These are phyloP conservation scores for Colletes latitarsis DNA, from an alignment of 1,140 invertebrate species.

Conservation along the genomic window DNA sequence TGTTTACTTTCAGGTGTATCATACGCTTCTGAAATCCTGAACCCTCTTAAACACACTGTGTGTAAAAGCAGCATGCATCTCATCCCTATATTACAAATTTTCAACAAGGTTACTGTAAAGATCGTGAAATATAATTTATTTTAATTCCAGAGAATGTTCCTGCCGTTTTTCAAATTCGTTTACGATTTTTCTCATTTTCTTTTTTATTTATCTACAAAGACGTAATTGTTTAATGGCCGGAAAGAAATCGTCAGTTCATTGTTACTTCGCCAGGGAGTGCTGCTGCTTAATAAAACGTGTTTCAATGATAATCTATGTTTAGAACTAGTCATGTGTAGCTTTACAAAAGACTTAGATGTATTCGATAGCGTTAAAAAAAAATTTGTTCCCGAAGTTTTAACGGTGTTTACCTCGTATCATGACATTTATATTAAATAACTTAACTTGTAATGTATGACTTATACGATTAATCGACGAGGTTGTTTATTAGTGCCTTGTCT, in stretches of 20 bases:
- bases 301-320: slow-evolving; percentile 41
- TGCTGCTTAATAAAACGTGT: slow-evolving; percentile 16
- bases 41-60: neutral
- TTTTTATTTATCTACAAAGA: neutral
- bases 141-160: neutral
- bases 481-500: slow-evolving; percentile 7
- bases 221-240: no score
- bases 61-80: neutral
- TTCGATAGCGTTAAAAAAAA: slow-evolving; percentile 26
- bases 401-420: neutral
- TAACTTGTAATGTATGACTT: neutral
- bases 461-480: slow-evolving; percentile 5
- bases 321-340: slow-evolving; percentile 71
- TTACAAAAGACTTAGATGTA: slow-evolving; percentile 50
- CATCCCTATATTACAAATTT: neutral
- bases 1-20: neutral
- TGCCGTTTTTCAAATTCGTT: neutral
- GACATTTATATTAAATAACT: neutral
- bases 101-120: neutral
- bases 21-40: neutral
- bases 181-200: neutral
- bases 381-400: slow-evolving; percentile 1
- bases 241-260: neutral
- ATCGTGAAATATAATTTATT: neutral
- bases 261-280: neutral